These are phyloP conservation scores for Gadus macrocephalus DNA, from an alignment of 2,113 vertebrate species.

Conservation along the genomic window DNA sequence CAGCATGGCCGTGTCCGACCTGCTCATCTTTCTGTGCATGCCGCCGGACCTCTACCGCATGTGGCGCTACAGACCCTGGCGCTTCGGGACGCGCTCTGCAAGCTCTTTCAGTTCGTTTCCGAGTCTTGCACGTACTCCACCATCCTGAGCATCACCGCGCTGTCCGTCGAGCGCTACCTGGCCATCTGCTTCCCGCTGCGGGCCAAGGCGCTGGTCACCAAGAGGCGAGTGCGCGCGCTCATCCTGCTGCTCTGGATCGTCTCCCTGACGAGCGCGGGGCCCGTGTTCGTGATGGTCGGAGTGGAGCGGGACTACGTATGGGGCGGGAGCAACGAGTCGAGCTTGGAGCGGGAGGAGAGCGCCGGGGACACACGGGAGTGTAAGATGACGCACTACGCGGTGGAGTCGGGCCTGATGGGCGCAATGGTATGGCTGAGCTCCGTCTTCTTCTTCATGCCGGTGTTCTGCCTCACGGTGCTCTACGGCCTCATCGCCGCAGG, in stretches of 20 bases:
- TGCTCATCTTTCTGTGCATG: slow-evolving; percentile 95
- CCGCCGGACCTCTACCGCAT: slow-evolving; percentile 92
- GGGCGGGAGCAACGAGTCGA: slow-evolving; percentile 60
- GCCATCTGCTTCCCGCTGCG: slow-evolving; percentile 93
- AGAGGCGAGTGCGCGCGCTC: slow-evolving; percentile 84
- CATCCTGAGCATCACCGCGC: slow-evolving; percentile 92
- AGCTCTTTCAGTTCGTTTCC: slow-evolving; percentile 95
- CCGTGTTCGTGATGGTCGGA: slow-evolving; percentile 91
- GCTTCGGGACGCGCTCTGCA: slow-evolving; percentile 89
- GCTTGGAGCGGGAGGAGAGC: slow-evolving; percentile 60
- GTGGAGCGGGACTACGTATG: slow-evolving; percentile 76
- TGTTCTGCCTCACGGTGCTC: slow-evolving; percentile 92
- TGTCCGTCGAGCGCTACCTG: slow-evolving; percentile 93
- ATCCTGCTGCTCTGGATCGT: slow-evolving; percentile 89
- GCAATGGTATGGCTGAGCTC: slow-evolving; percentile 96
- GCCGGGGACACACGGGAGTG: slow-evolving; percentile 86
- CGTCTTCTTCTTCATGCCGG: slow-evolving; percentile 91
- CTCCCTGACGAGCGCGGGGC: slow-evolving; percentile 85
- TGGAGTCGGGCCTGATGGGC: slow-evolving; percentile 88
- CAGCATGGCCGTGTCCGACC: slow-evolving; percentile 96
- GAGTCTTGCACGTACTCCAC: slow-evolving; percentile 96
- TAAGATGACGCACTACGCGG: slow-evolving; percentile 87
- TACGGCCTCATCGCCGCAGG: slow-evolving; percentile 92
- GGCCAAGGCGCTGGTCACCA: slow-evolving; percentile 92
- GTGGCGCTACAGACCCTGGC: slow-evolving; percentile 95